phyloP scores from a whole-genome alignment of 2,113 vertebrate genomes.

The Dissostichus mawsoni region DNA sequence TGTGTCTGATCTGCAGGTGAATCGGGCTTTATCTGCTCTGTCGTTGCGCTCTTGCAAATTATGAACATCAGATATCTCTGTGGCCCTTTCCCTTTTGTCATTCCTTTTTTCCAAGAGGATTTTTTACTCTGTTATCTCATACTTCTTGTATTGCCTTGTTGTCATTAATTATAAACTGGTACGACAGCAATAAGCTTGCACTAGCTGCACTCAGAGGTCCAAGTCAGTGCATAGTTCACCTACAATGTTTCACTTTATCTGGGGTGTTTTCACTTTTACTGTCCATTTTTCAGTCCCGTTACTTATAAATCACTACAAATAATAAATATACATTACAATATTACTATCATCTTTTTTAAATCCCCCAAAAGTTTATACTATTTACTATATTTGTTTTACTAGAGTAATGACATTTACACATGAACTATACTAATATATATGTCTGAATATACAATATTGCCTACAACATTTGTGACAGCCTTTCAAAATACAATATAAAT shows the following conservation, averaged over 20 bases:
- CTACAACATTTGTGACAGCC: neutral
- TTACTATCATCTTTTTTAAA: too few relatives aligned
- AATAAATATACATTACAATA: too few relatives aligned
- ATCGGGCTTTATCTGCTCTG: slow-evolving; percentile 32
- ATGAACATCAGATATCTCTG: neutral
- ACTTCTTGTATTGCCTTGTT: too few relatives aligned
- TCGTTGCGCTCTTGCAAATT: slow-evolving; percentile 20
- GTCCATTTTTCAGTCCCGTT: too few relatives aligned
- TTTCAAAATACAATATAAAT: neutral
- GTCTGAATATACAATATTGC: neutral
- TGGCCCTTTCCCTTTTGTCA: neutral
- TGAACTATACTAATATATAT: neutral
- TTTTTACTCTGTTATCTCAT: slow-evolving; percentile 12
- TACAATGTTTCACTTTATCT: too few relatives aligned
- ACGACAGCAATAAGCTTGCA: too few relatives aligned
- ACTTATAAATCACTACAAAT: too few relatives aligned
- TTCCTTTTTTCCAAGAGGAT: slow-evolving; percentile 5
- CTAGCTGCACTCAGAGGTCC: too few relatives aligned
- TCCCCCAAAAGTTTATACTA: too few relatives aligned
- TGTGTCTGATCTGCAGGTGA: slow-evolving; percentile 49
- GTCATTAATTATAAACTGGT: neutral
- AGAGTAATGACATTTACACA: neutral
- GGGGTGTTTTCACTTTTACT: too few relatives aligned
- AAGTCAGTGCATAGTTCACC: too few relatives aligned
- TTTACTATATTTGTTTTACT: too few relatives aligned